Conservation (phyloP, 2,797 vertebrate species). For the Alca torda region DNA sequence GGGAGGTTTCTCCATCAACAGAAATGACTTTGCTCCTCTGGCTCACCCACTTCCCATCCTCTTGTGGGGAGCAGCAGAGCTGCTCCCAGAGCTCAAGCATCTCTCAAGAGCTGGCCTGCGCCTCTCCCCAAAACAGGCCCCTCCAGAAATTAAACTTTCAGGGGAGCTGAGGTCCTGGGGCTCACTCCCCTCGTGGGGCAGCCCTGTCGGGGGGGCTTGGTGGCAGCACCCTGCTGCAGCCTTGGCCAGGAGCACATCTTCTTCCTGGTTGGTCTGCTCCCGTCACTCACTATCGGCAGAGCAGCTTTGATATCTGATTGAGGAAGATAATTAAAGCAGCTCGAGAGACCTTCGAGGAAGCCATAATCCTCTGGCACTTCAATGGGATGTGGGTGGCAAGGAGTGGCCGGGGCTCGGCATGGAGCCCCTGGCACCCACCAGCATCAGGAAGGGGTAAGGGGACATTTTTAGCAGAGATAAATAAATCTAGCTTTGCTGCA, state of each 20-base stretch:
- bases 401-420: not conserved
- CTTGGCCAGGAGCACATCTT: fast-evolving
- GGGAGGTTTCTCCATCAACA: not conserved
- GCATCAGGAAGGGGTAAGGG: fast-evolving
- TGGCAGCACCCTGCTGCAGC: not conserved
- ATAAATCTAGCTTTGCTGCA: not conserved
- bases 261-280: not conserved
- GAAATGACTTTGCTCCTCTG: not conserved
- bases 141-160: not conserved
- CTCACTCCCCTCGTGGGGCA: not conserved
- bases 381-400: not conserved
- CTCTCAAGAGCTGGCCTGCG: not conserved
- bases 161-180: not conserved
- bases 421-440: not conserved
- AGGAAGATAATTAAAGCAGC: not conserved
- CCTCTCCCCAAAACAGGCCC: not conserved
- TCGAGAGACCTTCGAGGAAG: not conserved
- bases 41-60: not conserved
- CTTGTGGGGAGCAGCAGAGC: not conserved
- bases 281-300: fast-evolving
- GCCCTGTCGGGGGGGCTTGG: fast-evolving
- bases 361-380: not conserved
- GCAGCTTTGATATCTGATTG: not conserved
- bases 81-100: not conserved
- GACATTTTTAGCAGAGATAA: not conserved